Evolutionary conservation across 2,113 vertebrate species (phyloP).

Genomic region (Oxygymnocypris stewartii): DNA sequence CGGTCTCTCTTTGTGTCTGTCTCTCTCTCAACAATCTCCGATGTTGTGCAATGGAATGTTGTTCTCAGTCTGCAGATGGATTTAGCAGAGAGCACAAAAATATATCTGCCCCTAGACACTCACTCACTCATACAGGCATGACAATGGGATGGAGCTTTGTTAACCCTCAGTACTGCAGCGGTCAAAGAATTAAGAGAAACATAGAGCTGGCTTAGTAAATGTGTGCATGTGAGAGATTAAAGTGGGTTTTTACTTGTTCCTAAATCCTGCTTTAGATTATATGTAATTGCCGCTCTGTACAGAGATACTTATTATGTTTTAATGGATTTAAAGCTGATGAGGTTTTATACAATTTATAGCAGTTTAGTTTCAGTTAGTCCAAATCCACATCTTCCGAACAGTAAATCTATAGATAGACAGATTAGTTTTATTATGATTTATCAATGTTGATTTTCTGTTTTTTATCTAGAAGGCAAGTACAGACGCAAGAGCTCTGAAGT

Average conservation of each 20-base stretch:
- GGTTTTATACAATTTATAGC: background rate
- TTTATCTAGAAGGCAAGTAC: background rate
- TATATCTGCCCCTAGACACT: conserved; percentile 47
- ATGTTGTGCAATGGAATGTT: conserved; percentile 69
- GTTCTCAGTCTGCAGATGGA: conserved; percentile 53
- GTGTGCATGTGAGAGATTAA: conserved; percentile 3
- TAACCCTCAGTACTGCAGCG: background rate
- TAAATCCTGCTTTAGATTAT: conserved; percentile 17
- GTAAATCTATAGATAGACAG: background rate
- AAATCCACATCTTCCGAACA: background rate
- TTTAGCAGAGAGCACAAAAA: conserved; percentile 51
- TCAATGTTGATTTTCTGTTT: background rate
- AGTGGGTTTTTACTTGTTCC: background rate
- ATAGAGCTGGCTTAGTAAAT: background rate
- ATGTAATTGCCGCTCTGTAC: background rate
- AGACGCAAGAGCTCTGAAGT: background rate
- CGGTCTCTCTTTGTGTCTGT: conserved; percentile 19
- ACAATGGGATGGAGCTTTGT: background rate
- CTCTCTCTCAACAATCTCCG: conserved; percentile 34
- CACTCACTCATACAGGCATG: conserved; percentile 31
- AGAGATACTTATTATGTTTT: background rate
- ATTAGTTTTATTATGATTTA: background rate
- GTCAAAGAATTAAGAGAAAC: background rate
- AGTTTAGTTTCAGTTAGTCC: background rate
- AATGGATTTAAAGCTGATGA: background rate